These are phyloP conservation scores for Procambarus virginalis DNA, from an alignment of 1,140 invertebrate species.

Conservation along the genomic window DNA sequence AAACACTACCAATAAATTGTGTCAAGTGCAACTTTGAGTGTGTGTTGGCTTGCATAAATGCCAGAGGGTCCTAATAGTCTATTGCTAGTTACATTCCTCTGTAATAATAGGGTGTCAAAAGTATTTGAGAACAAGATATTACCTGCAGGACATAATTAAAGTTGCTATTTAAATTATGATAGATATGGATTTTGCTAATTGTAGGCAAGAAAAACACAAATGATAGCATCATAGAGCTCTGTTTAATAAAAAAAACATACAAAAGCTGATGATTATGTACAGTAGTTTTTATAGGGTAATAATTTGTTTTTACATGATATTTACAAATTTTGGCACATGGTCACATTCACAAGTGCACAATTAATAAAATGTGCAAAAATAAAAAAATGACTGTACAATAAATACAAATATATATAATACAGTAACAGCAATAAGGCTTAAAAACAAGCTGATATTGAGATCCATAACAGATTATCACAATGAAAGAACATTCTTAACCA, in stretches of 20 bases:
- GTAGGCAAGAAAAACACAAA: not conserved
- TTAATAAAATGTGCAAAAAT: not conserved
- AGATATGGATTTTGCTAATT: too few relatives aligned
- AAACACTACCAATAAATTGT: too few relatives aligned
- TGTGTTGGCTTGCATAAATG: too few relatives aligned
- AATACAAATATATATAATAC: constrained; percentile 17
- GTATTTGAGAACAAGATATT: too few relatives aligned
- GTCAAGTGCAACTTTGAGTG: too few relatives aligned
- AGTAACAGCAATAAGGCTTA: not conserved
- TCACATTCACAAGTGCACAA: constrained; percentile 19
- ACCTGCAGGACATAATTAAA: too few relatives aligned
- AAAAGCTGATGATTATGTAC: constrained; percentile 39
- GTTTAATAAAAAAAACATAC: constrained; percentile 49
- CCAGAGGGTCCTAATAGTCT: too few relatives aligned
- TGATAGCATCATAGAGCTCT: constrained; percentile 34
- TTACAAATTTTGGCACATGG: constrained; percentile 42
- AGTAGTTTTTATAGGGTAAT: constrained; percentile 11
- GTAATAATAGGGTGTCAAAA: too few relatives aligned
- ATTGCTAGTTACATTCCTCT: too few relatives aligned
- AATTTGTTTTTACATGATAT: constrained; percentile 33
- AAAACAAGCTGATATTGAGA: constrained; percentile 20
- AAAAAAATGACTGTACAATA: constrained; percentile 9
- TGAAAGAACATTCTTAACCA: constrained; percentile 21
- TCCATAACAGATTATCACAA: constrained; percentile 36
- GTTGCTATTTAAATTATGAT: too few relatives aligned